Base-by-base conservation (phyloP, 2,797 vertebrate genomes). In the Pteronotus mesoamericanus region DNA sequence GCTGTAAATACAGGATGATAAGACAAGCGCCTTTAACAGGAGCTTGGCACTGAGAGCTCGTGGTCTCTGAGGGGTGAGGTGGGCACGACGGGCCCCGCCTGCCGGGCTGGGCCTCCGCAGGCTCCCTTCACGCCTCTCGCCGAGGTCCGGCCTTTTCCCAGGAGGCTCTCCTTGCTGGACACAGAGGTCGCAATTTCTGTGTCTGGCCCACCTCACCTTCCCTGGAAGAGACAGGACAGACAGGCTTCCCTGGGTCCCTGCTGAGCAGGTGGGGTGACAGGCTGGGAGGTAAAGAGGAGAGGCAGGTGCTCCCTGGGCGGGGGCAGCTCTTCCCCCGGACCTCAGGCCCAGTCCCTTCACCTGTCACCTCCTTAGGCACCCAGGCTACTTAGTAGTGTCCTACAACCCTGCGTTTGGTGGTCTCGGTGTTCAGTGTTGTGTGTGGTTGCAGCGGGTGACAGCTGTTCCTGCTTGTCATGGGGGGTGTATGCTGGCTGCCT, bases 1-100 rank as follows among this genome's bases (percentile, higher is more conserved):
- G 15, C 66, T 91, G 14, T 91, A 46, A 97, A n/a, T 75, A 64
- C 61, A 95, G 74, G 79, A 46, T 64, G 77, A 29, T 69, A 72
- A 84, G 94, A 74, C 77, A 89, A 96, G 69, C 75, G 57, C 80
- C 78, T 82, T 55, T 92, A 94, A 82, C 77, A 92, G 92, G 85
- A 85, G 95, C 59, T 85, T 85, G 55, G 34, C 42, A 29, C 72
- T 84, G 59, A 90, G 57, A 82, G 34, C 66, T 57, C 64, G 69
- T 87, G 66, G 34, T 79, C 86, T 94, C 69, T 85, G 68, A 89
- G 92, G 88, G 92, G 85, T 11, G 8, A 92, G 86, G 89, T 79
- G 79, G 68, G 32, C 69, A 53, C 57, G 16, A 0, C 82, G 55
- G 37, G 21, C 42, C 46, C 48, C 79, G 39, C 46, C 51, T 66